phyloP scores from a whole-genome alignment of 2,888 invertebrate species.

The Meghimatium bilineatum region DNA sequence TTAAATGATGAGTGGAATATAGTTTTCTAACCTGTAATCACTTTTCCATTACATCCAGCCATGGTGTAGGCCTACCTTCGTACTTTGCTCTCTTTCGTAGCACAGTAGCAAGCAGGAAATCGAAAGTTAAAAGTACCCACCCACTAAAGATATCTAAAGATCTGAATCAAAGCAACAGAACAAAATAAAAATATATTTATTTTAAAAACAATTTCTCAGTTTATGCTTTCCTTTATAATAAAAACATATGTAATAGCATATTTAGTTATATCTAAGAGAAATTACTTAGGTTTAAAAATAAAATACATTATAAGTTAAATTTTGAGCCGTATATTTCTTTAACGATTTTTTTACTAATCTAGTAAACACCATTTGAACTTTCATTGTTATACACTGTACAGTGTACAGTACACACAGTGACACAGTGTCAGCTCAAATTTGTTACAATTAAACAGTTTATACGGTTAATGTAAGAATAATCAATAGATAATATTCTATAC shows the following conservation, averaged over 20 bases:
- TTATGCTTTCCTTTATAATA: neutral
- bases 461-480: too few species aligned
- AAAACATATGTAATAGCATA: neutral
- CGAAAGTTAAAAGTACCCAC: neutral
- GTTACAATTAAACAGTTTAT: too few species aligned
- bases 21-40: constrained; percentile 16
- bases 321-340: neutral
- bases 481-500: too few species aligned
- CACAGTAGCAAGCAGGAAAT: neutral
- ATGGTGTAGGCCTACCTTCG: neutral
- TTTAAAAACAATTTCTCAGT: neutral
- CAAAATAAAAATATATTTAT: neutral
- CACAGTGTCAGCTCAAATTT: too few species aligned
- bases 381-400: too few species aligned
- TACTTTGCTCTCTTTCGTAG: neutral
- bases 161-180: neutral
- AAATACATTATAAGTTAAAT: too few species aligned
- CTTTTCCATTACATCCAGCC: constrained; percentile 22
- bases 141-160: neutral
- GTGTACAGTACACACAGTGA: too few species aligned
- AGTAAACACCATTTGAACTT: neutral
- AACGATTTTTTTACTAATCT: neutral
- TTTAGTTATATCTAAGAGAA: neutral
- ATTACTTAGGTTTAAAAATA: too few species aligned
- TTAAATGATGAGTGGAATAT: neutral